Percentiles rank a stretch among this genome's conserved stretches.
These are phyloP conservation scores for Thalassophryne amazonica DNA, from an alignment of 2,797 vertebrate species.

Conservation along the genomic window DNA sequence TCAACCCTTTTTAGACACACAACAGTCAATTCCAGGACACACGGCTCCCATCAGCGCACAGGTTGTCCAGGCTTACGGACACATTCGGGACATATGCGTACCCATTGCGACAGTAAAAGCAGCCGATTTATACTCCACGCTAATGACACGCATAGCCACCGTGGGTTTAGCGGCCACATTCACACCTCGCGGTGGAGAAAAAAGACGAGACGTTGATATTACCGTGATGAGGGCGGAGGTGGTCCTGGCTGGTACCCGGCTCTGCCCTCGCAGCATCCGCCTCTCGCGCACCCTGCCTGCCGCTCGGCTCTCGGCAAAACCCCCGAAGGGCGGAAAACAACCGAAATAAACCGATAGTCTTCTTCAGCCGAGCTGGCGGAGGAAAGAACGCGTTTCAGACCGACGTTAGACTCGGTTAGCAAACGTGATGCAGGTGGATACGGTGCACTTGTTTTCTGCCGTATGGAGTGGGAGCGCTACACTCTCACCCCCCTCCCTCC, in stretches of 20 bases:
- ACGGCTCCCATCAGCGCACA: slow-evolving; percentile 26
- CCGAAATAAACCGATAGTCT: slow-evolving; percentile 3
- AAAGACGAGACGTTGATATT: slow-evolving; percentile 53
- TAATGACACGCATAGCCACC: slow-evolving; percentile 31
- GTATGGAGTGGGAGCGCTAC: slow-evolving; percentile 57
- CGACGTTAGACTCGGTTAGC: neutral
- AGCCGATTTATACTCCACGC: slow-evolving; percentile 34
- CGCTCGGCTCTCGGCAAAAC: slow-evolving; percentile 50
- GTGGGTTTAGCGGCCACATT: slow-evolving; percentile 3
- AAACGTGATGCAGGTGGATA: slow-evolving; percentile 20
- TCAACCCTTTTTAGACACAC: slow-evolving; percentile 21
- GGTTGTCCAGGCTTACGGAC: slow-evolving; percentile 22
- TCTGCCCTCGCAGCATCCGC: slow-evolving; percentile 77
- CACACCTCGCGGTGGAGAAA: neutral
- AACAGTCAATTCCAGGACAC: neutral
- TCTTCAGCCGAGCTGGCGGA: neutral
- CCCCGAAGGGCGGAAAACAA: slow-evolving; percentile 20
- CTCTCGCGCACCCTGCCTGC: slow-evolving; percentile 72
- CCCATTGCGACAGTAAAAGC: slow-evolving; percentile 72
- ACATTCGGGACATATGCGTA: slow-evolving; percentile 32
- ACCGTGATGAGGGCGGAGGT: slow-evolving; percentile 72
- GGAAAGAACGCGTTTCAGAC: neutral
- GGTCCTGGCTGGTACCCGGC: slow-evolving; percentile 73
- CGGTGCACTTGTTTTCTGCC: slow-evolving; percentile 70
- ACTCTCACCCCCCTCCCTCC: slow-evolving; percentile 74